Percentiles rank a stretch among this genome's conserved stretches.
These are phyloP conservation scores for Microcaecilia unicolor DNA, from an alignment of 2,797 vertebrate genomes.

Conservation along the genomic window DNA sequence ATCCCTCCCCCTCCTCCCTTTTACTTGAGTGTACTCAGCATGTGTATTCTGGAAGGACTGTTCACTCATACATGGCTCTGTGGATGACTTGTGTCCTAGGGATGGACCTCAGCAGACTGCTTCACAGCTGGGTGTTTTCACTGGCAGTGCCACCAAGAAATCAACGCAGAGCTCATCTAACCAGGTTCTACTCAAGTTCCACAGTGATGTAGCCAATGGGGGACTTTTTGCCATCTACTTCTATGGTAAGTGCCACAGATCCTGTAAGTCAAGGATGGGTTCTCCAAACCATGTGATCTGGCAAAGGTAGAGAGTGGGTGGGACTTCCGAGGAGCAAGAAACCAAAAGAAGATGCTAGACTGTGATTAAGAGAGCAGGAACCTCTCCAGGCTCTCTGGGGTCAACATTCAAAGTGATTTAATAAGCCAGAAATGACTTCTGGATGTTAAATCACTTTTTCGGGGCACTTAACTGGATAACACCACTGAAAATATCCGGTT, in stretches of 20 bases:
- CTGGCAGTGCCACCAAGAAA: slow-evolving; percentile 73
- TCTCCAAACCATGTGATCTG: not conserved
- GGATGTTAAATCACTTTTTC: no score
- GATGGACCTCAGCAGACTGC: slow-evolving; percentile 84
- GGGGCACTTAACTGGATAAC: no score
- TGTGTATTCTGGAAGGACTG: no score
- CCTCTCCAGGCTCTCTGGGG: no score
- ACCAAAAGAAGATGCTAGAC: not conserved
- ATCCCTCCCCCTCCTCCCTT: no score
- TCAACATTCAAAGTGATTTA: no score
- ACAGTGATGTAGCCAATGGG: slow-evolving; percentile 77
- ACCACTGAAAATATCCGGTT: no score
- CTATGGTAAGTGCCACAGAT: slow-evolving; percentile 76
- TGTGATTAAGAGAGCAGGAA: no score
- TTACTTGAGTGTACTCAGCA: no score
- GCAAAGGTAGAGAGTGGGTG: fast-evolving
- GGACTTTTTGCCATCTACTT: slow-evolving; percentile 82
- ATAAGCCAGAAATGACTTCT: no score
- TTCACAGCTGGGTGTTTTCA: slow-evolving; percentile 84
- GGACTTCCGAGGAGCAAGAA: no score
- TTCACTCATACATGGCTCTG: not conserved
- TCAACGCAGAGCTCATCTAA: slow-evolving; percentile 85
- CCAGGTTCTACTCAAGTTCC: slow-evolving; percentile 85
- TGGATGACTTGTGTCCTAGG: slow-evolving; percentile 41
- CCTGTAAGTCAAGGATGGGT: no score